Percentiles rank a stretch among this genome's conserved stretches.
Conservation (phyloP, 92 coral and sea anemone genomes). For the Bergia sp. region DNA sequence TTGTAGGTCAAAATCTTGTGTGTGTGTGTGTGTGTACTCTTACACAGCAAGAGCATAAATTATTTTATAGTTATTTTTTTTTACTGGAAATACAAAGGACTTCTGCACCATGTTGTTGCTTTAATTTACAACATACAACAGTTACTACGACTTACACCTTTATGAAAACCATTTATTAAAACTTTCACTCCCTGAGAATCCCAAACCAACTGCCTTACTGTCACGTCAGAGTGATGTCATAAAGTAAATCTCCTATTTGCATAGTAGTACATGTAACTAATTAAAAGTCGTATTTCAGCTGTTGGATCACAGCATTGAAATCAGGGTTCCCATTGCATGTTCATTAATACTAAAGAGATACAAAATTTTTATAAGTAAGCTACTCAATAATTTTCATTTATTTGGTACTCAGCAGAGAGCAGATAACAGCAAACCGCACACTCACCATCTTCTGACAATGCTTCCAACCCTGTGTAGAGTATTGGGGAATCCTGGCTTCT, state of each 20-base stretch:
- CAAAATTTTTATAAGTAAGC: too few species aligned
- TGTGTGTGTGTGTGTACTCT: too few species aligned
- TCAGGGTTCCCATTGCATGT: background rate
- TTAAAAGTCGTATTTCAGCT: background rate
- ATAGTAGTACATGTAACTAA: too few species aligned
- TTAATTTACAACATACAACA: background rate
- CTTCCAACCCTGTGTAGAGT: conserved; percentile 29
- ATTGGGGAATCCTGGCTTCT: conserved; percentile 38
- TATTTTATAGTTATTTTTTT: too few species aligned
- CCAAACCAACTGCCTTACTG: too few species aligned
- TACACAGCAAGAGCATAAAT: too few species aligned
- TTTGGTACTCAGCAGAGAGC: background rate
- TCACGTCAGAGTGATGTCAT: too few species aligned
- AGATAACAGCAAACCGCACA: background rate
- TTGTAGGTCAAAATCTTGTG: background rate
- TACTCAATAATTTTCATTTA: too few species aligned
- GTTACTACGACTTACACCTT: background rate
- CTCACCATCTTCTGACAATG: conserved; percentile 43
- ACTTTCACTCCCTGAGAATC: too few species aligned
- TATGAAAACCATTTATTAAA: background rate
- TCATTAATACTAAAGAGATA: too few species aligned
- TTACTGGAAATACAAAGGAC: background rate
- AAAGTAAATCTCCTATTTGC: background rate
- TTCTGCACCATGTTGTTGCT: too few species aligned
- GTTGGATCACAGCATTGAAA: background rate